These are phyloP conservation scores for Heliconius congener DNA, from an alignment of 1,140 invertebrate species.

Conservation along the genomic window DNA sequence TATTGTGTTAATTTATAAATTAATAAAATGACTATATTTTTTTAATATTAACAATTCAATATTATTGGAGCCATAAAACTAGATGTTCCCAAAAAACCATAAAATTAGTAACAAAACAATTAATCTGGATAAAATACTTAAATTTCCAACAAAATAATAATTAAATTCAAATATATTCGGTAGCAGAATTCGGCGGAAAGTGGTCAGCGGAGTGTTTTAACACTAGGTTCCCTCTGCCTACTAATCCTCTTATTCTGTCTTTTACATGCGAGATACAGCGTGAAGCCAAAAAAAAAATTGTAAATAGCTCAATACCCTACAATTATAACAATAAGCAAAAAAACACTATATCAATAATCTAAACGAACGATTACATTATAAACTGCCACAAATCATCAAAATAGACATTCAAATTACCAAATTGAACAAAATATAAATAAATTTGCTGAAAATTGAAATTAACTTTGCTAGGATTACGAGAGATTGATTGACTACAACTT, in stretches of 20 bases:
- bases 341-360: conserved; percentile 35
- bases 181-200: no score
- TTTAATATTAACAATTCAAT: not conserved
- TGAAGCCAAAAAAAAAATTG: not conserved
- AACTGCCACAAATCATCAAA: conserved; percentile 57
- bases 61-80: not conserved
- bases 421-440: conserved; percentile 16
- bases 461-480: conserved; percentile 16
- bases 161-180: no score
- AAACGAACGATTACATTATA: conserved; percentile 52
- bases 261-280: no score
- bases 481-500: conserved; percentile 25
- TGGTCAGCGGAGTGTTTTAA: no score
- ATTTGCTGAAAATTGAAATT: conserved; percentile 20
- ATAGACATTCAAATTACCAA: conserved; percentile 32
- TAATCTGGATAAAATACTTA: not conserved
- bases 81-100: not conserved
- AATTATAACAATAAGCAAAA: not conserved
- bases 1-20: not conserved
- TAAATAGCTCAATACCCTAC: not conserved
- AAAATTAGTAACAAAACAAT: not conserved
- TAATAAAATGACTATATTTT: not conserved
- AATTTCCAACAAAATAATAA: not conserved
- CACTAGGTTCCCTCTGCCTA: no score
- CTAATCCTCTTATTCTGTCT: no score